A percentile compares a stretch with the other conserved stretches of the same genome.
Conservation (phyloP, 2,797 vertebrate genomes). For the Percopsis omiscomaycus region DNA sequence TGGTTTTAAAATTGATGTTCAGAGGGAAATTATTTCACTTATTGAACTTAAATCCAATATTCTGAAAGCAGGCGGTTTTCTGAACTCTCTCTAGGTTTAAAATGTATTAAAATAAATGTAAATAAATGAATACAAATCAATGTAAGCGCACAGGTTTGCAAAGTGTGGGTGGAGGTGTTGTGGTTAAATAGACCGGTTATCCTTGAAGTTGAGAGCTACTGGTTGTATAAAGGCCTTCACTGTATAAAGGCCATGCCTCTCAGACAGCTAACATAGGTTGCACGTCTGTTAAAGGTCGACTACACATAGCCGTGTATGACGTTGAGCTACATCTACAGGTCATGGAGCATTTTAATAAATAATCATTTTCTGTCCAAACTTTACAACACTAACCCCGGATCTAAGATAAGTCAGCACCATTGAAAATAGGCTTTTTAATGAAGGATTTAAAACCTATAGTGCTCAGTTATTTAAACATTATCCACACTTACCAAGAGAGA, state of each 20-base stretch:
- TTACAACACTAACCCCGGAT: too few relatives aligned
- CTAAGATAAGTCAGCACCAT: too few relatives aligned
- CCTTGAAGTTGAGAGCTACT: conserved; percentile 7
- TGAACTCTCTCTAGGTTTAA: background rate
- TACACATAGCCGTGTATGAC: conserved; percentile 7
- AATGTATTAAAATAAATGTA: background rate
- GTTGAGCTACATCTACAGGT: conserved; percentile 7
- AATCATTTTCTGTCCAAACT: too few relatives aligned
- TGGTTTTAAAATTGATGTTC: conserved; percentile 20
- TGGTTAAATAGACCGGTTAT: too few relatives aligned
- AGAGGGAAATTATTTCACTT: conserved; percentile 2
- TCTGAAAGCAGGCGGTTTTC: background rate
- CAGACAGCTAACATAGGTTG: conserved; percentile 20
- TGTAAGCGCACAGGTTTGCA: too few relatives aligned
- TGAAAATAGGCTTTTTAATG: too few relatives aligned
- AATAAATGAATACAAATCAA: background rate
- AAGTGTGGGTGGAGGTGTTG: too few relatives aligned
- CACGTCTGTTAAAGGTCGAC: conserved; percentile 49
- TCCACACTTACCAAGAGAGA: too few relatives aligned
- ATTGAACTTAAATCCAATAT: conserved; percentile 3
- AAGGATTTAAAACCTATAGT: too few relatives aligned
- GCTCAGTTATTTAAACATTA: too few relatives aligned
- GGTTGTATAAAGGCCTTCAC: conserved; percentile 3
- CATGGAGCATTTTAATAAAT: conserved; percentile 6
- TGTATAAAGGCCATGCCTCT: conserved; percentile 4